A percentile compares a stretch with the other conserved stretches of the same genome.
phyloP scores from a whole-genome alignment of 2,797 vertebrate genomes.

The Thamnophis elegans region DNA sequence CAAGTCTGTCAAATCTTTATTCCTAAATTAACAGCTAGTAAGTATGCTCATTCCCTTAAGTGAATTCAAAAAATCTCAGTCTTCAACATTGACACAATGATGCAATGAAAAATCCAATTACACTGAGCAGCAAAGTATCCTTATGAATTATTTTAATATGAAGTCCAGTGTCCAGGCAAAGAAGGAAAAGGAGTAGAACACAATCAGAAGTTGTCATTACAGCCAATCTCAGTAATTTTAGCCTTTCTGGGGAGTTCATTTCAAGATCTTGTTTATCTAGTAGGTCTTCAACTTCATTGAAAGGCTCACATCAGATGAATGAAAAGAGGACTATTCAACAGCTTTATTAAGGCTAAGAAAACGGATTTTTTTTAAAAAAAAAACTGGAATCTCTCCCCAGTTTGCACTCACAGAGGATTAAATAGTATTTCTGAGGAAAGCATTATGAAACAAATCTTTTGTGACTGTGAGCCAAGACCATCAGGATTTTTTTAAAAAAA shows the following conservation, averaged over 20 bases:
- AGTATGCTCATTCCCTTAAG: slow-evolving; percentile 18
- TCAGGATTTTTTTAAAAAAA: background rate
- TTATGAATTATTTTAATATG: slow-evolving; percentile 8
- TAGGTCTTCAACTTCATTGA: background rate
- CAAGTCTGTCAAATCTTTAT: slow-evolving; percentile 14
- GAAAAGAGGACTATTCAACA: background rate
- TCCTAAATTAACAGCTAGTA: slow-evolving; percentile 22
- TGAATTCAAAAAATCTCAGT: slow-evolving; percentile 20
- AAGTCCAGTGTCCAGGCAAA: background rate
- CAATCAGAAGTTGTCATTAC: too few species aligned
- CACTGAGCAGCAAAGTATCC: background rate
- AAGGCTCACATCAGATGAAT: background rate
- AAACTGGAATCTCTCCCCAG: background rate
- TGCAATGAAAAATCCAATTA: slow-evolving; percentile 19
- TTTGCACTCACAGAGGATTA: too few species aligned
- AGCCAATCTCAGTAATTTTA: background rate
- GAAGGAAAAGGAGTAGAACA: too few species aligned
- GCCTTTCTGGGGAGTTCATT: background rate
- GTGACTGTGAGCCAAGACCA: background rate
- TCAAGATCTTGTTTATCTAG: background rate
- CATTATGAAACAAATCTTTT: background rate
- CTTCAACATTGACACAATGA: slow-evolving; percentile 11
- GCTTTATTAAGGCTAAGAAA: background rate
- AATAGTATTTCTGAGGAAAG: background rate
- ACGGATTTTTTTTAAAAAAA: background rate